Conservation (phyloP, 2,888 invertebrate genomes). For the Cheilosia variabilis region DNA sequence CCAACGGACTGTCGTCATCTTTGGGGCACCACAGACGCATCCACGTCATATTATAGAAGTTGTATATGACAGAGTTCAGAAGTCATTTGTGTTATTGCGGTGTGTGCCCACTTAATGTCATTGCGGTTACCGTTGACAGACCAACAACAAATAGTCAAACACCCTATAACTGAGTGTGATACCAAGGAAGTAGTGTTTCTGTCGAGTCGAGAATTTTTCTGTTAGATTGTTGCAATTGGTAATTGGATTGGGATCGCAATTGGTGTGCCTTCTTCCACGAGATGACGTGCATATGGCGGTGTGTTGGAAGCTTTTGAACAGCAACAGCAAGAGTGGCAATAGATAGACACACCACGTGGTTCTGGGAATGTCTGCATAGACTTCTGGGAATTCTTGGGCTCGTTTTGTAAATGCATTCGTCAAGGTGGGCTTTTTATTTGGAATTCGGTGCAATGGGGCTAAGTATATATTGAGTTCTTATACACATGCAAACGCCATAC, state of each 20-base stretch:
- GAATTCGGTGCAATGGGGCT: neutral
- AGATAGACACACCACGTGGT: constrained; percentile 26
- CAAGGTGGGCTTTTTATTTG: constrained; percentile 40
- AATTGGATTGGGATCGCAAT: constrained; percentile 7
- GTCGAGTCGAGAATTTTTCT: constrained; percentile 35
- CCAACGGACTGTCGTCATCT: constrained; percentile 59
- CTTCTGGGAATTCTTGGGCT: constrained; percentile 30
- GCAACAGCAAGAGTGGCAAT: neutral
- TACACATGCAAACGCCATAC: neutral
- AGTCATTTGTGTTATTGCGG: constrained; percentile 62
- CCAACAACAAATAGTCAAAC: constrained; percentile 36
- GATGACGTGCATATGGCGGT: constrained; percentile 27
- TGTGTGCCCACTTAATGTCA: constrained; percentile 64
- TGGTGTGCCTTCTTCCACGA: neutral
- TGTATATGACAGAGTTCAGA: constrained; percentile 52
- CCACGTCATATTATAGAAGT: constrained; percentile 30
- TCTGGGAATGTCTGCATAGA: constrained; percentile 21
- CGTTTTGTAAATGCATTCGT: constrained; percentile 23
- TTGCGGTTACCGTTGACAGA: constrained; percentile 21
- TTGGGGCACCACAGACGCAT: constrained; percentile 18
- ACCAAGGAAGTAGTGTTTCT: constrained; percentile 59
- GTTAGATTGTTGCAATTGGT: constrained; percentile 35
- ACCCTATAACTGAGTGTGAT: constrained; percentile 27
- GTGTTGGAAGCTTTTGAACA: constrained; percentile 25
- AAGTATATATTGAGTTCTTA: neutral